Base-by-base conservation (phyloP, 2,888 invertebrate species). In the Drosophila kokeensis region DNA sequence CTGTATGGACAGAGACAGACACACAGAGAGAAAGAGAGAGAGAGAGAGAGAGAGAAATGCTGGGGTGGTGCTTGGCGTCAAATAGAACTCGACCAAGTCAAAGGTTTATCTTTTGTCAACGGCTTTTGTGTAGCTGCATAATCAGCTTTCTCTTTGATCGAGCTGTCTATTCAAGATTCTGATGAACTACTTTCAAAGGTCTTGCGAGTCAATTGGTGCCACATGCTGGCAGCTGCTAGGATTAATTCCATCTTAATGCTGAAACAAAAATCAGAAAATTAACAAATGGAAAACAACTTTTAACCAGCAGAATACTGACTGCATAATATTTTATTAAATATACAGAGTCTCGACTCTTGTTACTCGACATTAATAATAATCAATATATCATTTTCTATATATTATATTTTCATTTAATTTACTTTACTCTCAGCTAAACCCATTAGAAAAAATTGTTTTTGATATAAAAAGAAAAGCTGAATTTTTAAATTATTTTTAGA, bases 81-180 rank as follows among this genome's bases (percentile, higher is more conserved):
- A 70, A 64, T 70, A 60, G 42, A 75, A 70, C 60, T 70, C 71
- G 71, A 67, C 82, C 73, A 79, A 84, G 89, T 84, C 89, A 84
- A 89, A 87, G 84, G 84, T 79, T 89, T 84, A 84, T 84, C 84
- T 89, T 73, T 87, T 85, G 89, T 89, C 87, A 89, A 74, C 89
- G 89, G 76, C 83, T 84, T 84, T 84, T 89, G 87, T 84, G 82
- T 72, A 49, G 55, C 62, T 73, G 74, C 88, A 71, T 76, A 89
- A 89, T 84, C 85, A 87, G 89, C 80, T 81, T 64, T 85, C 63
- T 48, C 67, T 80, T 76, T 84, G 87, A 89, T 84, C 85, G 73
- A 76, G 71, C 59, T 67, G 69, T 70, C 75, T 52, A 61, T 60
- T 64, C 53, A 30, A 55, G 60, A 61, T 70, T 67, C 69, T 73